A percentile compares a stretch with the other conserved stretches of the same genome.
phyloP scores from a whole-genome alignment of 2,797 vertebrate genomes.

The Merluccius polli region DNA sequence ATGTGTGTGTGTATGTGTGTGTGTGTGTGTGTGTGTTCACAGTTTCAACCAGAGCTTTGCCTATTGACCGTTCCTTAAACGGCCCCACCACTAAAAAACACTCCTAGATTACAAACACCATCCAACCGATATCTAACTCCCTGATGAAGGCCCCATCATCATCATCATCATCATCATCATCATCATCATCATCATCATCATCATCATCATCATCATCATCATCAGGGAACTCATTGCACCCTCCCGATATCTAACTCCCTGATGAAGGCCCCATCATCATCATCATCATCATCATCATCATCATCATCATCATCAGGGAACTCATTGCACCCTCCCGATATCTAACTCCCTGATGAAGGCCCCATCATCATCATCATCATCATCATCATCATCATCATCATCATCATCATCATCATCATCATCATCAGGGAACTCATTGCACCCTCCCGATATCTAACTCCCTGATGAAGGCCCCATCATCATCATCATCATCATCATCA shows the following conservation, averaged over 20 bases:
- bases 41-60: not conserved
- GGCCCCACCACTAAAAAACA: not conserved
- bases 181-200: no score
- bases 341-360: no score
- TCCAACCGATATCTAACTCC: not conserved
- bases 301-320: not conserved
- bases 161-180: no score
- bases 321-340: not conserved
- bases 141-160: not conserved
- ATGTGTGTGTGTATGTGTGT: not conserved
- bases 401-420: not conserved
- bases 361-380: not conserved
- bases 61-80: no score
- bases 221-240: not conserved
- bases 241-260: no score
- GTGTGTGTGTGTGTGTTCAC: not conserved
- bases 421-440: no score
- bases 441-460: not conserved
- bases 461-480: not conserved
- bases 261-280: not conserved
- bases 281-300: no score
- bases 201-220: no score
- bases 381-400: no score
- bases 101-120: not conserved
- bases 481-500: not conserved